Evolutionary conservation across 2,797 vertebrate species (phyloP).

Genomic region (Ciconia nigra): DNA sequence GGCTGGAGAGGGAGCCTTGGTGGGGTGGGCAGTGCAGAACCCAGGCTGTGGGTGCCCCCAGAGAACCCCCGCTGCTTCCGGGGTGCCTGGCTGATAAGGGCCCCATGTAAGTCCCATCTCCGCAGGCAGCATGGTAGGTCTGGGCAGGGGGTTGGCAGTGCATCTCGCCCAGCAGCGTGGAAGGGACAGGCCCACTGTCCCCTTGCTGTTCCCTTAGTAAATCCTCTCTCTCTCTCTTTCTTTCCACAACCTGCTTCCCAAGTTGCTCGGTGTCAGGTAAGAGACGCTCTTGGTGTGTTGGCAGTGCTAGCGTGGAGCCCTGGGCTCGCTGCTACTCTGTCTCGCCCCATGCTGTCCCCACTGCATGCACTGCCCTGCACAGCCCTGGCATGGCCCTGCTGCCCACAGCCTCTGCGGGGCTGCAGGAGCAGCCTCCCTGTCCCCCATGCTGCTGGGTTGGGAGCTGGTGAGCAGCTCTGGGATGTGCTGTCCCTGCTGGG

Average conservation of each 20-base stretch:
- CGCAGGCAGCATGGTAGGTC: not conserved
- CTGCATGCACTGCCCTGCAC: not conserved
- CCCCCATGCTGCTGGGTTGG: not conserved
- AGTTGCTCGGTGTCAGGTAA: constrained; percentile 85
- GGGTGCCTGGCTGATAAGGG: not conserved
- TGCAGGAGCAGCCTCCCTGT: not conserved
- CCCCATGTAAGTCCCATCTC: not conserved
- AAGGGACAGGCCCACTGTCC: not conserved
- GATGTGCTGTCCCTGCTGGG: rapidly evolving
- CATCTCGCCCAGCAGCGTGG: not conserved
- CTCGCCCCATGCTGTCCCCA: not conserved
- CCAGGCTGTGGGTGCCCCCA: not conserved
- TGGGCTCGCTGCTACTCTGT: not conserved
- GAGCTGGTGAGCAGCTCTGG: not conserved
- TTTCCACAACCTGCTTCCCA: constrained; percentile 81
- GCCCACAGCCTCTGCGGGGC: not conserved
- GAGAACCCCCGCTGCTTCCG: not conserved
- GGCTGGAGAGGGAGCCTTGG: not conserved
- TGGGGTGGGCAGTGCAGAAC: not conserved
- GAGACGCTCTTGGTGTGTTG: constrained; percentile 15
- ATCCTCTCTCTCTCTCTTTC: constrained; percentile 52
- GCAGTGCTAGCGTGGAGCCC: not conserved
- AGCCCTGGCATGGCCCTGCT: not conserved
- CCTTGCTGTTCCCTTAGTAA: not conserved
- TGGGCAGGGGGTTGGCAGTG: not conserved